These are phyloP conservation scores for Contarinia nasturtii DNA, from an alignment of 1,140 invertebrate species.

Conservation along the genomic window DNA sequence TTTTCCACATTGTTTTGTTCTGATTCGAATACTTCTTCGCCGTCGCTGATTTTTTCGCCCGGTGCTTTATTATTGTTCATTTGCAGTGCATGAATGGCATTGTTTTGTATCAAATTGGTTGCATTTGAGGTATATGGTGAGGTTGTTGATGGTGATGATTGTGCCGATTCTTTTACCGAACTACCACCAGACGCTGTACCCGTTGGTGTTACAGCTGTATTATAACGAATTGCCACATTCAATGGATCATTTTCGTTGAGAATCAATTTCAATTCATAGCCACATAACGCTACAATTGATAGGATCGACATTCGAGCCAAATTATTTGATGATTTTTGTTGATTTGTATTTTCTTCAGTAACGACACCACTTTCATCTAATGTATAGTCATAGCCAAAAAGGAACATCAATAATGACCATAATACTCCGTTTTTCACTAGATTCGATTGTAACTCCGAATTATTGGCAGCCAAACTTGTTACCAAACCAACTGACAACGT, in stretches of 20 bases:
- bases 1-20: conserved; percentile 11
- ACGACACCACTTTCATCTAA: conserved; percentile 91
- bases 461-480: conserved; percentile 22
- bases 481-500: conserved; percentile 21
- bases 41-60: neutral
- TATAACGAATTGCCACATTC: neutral
- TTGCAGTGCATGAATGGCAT: conserved; percentile 7
- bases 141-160: conserved; percentile 4
- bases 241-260: neutral
- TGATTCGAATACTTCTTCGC: conserved; percentile 6
- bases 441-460: conserved; percentile 66
- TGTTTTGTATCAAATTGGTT: conserved; percentile 17
- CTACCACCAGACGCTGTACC: neutral
- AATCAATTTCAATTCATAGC: conserved; percentile 29
- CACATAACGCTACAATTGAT: conserved; percentile 65
- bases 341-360: conserved; percentile 61
- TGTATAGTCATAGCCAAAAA: conserved; percentile 95
- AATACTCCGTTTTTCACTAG: conserved; percentile 81
- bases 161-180: neutral
- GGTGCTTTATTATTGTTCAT: conserved; percentile 6
- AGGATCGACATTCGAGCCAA: conserved; percentile 70
- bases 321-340: conserved; percentile 78
- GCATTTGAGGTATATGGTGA: conserved; percentile 21
- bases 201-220: neutral
- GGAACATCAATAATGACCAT: conserved; percentile 78